Base-by-base conservation (phyloP, 2,113 vertebrate genomes). In the Hucho hucho region DNA sequence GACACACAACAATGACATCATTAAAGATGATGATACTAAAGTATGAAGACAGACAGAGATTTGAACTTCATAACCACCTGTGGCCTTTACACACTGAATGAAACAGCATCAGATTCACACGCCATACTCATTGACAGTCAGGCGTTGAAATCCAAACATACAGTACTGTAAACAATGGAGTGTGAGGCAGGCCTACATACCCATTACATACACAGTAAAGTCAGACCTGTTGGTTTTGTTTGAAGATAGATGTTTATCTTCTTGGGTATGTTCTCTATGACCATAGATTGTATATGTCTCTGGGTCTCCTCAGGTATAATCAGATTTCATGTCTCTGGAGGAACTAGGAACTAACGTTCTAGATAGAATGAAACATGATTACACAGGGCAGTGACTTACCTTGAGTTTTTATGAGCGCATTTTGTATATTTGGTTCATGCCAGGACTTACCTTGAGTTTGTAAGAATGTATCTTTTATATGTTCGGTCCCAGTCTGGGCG, bases 401-500 rank as follows among this genome's bases (percentile, higher is more conserved):
- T 97, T 97, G 49, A 99, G 92, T 28, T 93, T 89, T 88, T 99
- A 99, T 5, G 94, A 94, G 74, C 98, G 93, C 83, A 99, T 91
- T 82, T 99, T 97, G 0, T 99, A 99, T 85, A 99, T 91, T 3
- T 47, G 1, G n/a, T 61, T 20, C n/a, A 4, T 24, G 6, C 22
- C 7, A 24, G 59, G 59, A 11, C 25, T 2, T 69, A 96, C 98
- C 94, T 97, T 97, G 56, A 99, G 92, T 28, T 93, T 89, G 88
- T 99, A 99, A 4, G 94, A 94, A 73, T 97, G 93, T 82, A 99
- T 91, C 82, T 99, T 97, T 0, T 99, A 99, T 84, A 99, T 91
- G 86, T 95, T 97, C 7, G 96, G 96, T 1, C 97, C 97, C 0
- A 66, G 73, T 69, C 96, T 92, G 3, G 97, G 96, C 66, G 86